Conservation (phyloP, 2,888 invertebrate genomes). For the Crioceris asparagi region DNA sequence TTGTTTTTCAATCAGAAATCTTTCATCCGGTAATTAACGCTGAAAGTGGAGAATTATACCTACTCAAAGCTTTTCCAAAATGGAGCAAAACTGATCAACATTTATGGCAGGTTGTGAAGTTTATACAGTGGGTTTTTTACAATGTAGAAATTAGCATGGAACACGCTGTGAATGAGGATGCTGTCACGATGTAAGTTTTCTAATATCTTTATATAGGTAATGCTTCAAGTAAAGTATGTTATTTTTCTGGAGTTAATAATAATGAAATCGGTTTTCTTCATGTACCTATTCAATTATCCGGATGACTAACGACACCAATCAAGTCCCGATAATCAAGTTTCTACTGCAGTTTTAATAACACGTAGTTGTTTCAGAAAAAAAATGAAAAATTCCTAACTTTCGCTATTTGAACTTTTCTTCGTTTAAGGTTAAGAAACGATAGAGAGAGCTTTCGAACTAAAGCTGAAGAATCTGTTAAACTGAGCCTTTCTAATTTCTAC, state of each 20-base stretch:
- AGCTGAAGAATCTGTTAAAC: slow-evolving; percentile 57
- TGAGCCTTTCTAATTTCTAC: slow-evolving; percentile 63
- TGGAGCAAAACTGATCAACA: slow-evolving; percentile 79
- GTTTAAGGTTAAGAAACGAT: slow-evolving; percentile 57
- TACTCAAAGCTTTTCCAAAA: slow-evolving; percentile 68
- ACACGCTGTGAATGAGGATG: slow-evolving; percentile 61
- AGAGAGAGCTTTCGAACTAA: slow-evolving; percentile 58
- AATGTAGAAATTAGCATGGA: slow-evolving; percentile 59
- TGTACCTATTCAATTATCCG: too few relatives aligned
- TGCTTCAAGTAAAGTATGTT: too few relatives aligned
- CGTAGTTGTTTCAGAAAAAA: too few relatives aligned
- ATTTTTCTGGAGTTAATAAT: too few relatives aligned
- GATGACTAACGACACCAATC: too few relatives aligned
- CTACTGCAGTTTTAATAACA: too few relatives aligned
- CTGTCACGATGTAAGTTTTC: slow-evolving; percentile 54
- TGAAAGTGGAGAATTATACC: slow-evolving; percentile 65
- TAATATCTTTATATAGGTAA: not conserved
- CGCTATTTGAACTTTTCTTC: not conserved
- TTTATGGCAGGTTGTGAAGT: slow-evolving; percentile 83
- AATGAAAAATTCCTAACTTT: too few relatives aligned
- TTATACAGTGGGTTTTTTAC: slow-evolving; percentile 69
- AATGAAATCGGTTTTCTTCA: too few relatives aligned
- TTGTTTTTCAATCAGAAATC: slow-evolving; percentile 72
- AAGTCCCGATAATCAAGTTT: too few relatives aligned
- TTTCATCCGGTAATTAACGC: slow-evolving; percentile 81